These are phyloP conservation scores for Drosophila hamatofila DNA, from an alignment of 2,888 invertebrate genomes.

Conservation along the genomic window DNA sequence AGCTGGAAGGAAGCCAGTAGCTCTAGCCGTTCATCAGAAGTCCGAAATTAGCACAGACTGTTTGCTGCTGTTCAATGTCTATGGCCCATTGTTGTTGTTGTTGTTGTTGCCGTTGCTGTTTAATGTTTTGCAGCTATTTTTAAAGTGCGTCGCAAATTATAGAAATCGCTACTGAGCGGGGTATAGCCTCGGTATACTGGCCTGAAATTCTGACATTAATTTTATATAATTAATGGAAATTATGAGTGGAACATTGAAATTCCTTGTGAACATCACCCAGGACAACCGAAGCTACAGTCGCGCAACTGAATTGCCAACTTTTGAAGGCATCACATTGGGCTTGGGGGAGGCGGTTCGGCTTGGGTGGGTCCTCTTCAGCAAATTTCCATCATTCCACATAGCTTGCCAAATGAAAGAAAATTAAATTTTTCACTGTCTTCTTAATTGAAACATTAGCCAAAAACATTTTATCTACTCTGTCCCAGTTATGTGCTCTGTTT, in stretches of 20 bases:
- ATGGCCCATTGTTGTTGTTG: constrained; percentile 15
- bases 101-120: constrained; percentile 19
- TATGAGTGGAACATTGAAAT: constrained; percentile 77
- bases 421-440: constrained; percentile 81
- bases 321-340: constrained; percentile 24
- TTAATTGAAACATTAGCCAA: constrained; percentile 83
- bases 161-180: constrained; percentile 71
- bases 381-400: constrained; percentile 44
- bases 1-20: constrained; percentile 65
- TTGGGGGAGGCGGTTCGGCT: constrained; percentile 25
- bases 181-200: neutral
- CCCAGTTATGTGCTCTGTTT: constrained; percentile 8
- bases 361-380: constrained; percentile 49
- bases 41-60: constrained; percentile 71
- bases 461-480: constrained; percentile 65
- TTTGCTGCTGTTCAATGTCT: constrained; percentile 47
- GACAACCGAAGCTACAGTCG: constrained; percentile 59
- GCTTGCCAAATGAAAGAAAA: constrained; percentile 75
- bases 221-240: constrained; percentile 80
- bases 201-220: constrained; percentile 56
- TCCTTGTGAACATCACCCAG: constrained; percentile 79
- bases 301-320: constrained; percentile 50
- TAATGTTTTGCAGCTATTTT: constrained; percentile 67
- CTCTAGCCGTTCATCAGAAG: constrained; percentile 67
- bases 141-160: constrained; percentile 71